Evolutionary conservation across 2,113 vertebrate species (phyloP).

Genomic region (Circaetus gallicus): DNA sequence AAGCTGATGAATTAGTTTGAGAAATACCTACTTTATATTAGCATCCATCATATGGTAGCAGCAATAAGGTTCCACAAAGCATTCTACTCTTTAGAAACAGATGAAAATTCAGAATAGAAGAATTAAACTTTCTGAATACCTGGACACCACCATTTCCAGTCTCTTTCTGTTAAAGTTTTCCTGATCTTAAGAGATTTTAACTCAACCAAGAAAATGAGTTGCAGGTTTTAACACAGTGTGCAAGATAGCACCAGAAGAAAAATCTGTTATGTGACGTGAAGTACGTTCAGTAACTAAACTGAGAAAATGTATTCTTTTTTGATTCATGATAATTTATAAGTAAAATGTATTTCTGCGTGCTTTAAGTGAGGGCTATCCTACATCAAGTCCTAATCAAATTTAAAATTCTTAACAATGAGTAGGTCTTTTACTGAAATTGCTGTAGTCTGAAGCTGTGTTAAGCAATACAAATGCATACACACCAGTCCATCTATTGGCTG

Average conservation of each 20-base stretch:
- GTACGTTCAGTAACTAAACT: neutral
- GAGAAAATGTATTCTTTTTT: neutral
- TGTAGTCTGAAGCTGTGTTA: neutral
- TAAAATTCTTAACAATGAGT: neutral
- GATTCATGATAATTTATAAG: neutral
- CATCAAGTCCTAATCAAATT: neutral
- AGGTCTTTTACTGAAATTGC: neutral
- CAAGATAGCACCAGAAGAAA: neutral
- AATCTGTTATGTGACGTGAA: neutral
- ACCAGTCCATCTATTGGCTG: slow-evolving; percentile 97
- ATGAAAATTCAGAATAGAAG: neutral
- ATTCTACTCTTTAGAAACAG: neutral
- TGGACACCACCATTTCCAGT: neutral
- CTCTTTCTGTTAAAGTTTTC: neutral
- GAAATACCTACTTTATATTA: neutral
- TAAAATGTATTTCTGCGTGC: neutral
- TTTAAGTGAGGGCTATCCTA: neutral
- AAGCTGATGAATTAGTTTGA: neutral
- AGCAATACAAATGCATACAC: slow-evolving; percentile 44
- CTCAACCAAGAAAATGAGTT: neutral
- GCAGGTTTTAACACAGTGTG: neutral
- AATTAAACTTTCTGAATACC: neutral
- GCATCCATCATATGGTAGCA: neutral
- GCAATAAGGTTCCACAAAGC: neutral
- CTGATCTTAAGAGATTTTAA: neutral